Conservation (phyloP, 2,113 vertebrate genomes). For the Prionailurus viverrinus region DNA sequence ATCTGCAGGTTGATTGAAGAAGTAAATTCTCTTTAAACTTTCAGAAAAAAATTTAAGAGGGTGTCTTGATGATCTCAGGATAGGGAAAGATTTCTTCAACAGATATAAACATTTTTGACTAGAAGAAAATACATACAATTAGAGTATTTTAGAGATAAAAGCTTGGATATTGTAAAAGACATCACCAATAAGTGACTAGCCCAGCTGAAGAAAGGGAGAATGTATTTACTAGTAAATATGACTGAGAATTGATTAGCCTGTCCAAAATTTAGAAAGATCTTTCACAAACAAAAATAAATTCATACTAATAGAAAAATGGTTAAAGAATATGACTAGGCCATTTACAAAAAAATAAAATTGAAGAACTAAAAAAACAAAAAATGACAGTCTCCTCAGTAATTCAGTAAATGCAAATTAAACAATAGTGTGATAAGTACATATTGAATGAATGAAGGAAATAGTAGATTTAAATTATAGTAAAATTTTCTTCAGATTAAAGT, state of each 20-base stretch:
- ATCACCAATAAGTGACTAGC: not conserved
- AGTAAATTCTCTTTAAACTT: not conserved
- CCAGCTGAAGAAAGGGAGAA: not conserved
- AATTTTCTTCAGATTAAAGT: slow-evolving; percentile 5
- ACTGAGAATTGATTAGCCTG: not conserved
- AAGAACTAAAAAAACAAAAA: not conserved
- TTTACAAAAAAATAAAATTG: not conserved
- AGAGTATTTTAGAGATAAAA: not conserved
- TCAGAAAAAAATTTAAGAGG: not conserved
- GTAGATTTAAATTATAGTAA: not conserved
- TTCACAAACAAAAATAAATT: not conserved
- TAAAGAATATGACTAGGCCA: not conserved
- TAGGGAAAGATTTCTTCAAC: not conserved
- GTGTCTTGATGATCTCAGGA: not conserved
- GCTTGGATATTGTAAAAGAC: not conserved
- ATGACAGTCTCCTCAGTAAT: not conserved
- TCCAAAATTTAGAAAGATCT: not conserved
- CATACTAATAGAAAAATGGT: not conserved
- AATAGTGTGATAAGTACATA: not conserved
- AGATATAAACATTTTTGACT: not conserved
- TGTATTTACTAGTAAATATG: not conserved
- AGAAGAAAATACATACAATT: not conserved
- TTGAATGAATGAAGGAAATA: slow-evolving; percentile 15
- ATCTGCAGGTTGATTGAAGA: not conserved
- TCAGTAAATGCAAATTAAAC: not conserved